These are phyloP conservation scores for Cryptoprocta ferox DNA, from an alignment of 2,797 vertebrate species.

Conservation along the genomic window DNA sequence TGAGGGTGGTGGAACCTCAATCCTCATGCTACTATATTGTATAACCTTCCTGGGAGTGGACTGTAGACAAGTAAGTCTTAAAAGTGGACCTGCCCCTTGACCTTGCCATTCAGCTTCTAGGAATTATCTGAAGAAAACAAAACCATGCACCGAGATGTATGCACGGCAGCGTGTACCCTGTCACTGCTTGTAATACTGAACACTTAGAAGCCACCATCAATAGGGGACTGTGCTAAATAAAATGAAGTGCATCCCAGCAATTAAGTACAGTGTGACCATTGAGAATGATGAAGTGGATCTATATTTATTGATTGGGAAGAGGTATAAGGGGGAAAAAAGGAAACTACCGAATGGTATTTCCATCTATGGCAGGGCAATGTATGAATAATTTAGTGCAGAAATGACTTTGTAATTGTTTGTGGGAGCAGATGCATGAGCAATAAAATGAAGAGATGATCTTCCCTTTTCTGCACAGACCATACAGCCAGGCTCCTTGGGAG, in stretches of 20 bases:
- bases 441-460: neutral
- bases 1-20: neutral
- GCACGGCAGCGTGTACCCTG: neutral
- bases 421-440: neutral
- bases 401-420: constrained; percentile 1
- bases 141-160: neutral
- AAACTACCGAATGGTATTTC: constrained; percentile 32
- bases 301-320: constrained; percentile 40
- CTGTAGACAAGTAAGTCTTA: neutral
- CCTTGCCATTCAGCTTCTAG: neutral
- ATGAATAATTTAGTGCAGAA: constrained; percentile 56
- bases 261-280: neutral
- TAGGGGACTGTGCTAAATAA: neutral
- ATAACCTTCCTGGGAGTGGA: neutral
- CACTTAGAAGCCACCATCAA: neutral
- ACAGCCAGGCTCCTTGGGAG: neutral
- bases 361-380: neutral
- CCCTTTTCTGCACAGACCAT: neutral
- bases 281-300: neutral
- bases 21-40: neutral
- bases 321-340: neutral
- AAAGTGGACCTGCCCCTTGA: neutral
- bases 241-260: neutral
- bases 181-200: neutral
- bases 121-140: constrained; percentile 1